Evolutionary conservation across 2,888 invertebrate genomes (phyloP), one percentile per base, ranked within the genome.

Genomic region (Glaucopsyche alexis): DNA sequence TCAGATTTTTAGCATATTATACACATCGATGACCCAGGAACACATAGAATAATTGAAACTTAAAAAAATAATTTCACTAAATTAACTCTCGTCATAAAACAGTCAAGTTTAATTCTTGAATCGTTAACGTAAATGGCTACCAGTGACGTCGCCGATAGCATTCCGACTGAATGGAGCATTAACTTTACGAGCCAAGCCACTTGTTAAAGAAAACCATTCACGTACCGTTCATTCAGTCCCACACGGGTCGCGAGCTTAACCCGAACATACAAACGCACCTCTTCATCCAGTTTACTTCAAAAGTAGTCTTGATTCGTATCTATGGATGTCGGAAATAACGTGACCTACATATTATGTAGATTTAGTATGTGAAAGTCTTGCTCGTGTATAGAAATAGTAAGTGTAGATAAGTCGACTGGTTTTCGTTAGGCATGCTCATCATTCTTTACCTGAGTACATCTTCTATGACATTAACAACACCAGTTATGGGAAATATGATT

Each of bases 191-290:
- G 73, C 55, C 52, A 60, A 76, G 73, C 55, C 52, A 49, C 71
- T 66, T 75, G 69, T 77, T 80, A 81, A 84, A 84, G 82, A 78
- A 78, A 76, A 75, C 81, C 85, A 85, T 87, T 86, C 85, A 84
- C 79, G 75, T 73, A 72, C 75, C 78, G 77, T 75, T 77, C 81
- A 83, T 81, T 80, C 75, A 79, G 75, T 38, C 81, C 67, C 16
- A 42, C 45, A 42, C 42, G 16, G 67, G 67, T 67, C 67, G 14
- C 45, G 45, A 60, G 60, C 29, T 29, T 13, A 38, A 60, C 60
- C 29, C 60, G 29, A 60, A 60, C 60, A 29, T 7, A 55, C 29
- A 29, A 29, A 29, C 29, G 29, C 29, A 29, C 13, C 11, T 55
- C 19, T 55, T 55, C 55, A 19, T 60, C 60, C 29, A 60, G 38